Percentiles rank a stretch among this genome's conserved stretches.
These are phyloP conservation scores for Peromyscus nudipes DNA, from an alignment of 2,797 vertebrate genomes.

Conservation along the genomic window DNA sequence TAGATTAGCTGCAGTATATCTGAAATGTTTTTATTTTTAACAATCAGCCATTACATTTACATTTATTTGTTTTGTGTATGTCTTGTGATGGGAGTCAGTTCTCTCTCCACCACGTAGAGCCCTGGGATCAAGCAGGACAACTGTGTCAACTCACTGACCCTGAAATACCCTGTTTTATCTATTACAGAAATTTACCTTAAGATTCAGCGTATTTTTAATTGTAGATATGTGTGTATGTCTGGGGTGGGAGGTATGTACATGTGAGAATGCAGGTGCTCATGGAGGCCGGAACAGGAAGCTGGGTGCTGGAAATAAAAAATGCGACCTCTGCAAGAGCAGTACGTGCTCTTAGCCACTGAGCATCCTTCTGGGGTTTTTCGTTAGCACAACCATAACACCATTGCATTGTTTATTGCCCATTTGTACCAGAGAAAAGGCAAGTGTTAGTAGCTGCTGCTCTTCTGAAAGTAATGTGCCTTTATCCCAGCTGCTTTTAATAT, in stretches of 20 bases:
- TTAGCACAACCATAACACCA: background rate
- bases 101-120: background rate
- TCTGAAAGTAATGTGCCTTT: slow-evolving; percentile 14
- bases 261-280: background rate
- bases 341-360: background rate
- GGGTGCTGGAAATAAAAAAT: background rate
- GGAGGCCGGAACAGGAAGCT: background rate
- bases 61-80: background rate
- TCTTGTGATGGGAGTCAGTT: no score
- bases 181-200: background rate
- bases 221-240: background rate
- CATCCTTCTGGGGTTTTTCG: no score
- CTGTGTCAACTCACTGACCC: background rate
- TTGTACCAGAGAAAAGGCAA: slow-evolving; percentile 31
- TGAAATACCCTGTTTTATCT: slow-evolving; percentile 4
- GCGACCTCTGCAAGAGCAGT: background rate
- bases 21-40: no score
- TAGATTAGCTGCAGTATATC: background rate
- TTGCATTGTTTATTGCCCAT: background rate
- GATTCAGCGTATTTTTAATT: background rate
- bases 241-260: background rate
- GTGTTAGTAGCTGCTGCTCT: background rate
- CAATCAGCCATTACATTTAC: background rate
- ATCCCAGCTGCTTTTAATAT: slow-evolving; percentile 43
- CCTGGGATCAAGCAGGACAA: background rate